Evolutionary conservation across 2,888 invertebrate genomes (phyloP), one percentile per base, ranked within the genome.

Genomic region (Allacma fusca): DNA sequence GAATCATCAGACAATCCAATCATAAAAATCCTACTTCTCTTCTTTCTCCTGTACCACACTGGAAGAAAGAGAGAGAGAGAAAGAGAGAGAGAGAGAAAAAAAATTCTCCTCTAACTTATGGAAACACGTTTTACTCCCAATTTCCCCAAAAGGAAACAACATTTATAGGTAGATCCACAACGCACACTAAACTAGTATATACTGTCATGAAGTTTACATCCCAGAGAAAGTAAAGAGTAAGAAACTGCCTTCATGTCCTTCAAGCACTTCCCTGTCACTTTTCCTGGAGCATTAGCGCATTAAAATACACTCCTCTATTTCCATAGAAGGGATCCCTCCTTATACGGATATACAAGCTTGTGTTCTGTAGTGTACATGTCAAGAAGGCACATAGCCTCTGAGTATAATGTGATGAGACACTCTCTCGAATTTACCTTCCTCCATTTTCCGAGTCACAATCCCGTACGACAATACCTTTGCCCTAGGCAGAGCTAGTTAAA

Each of bases 1-100:
- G 50, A 40, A 70, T 70, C 70, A 64, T 74, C 65, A 65, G 74
- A 74, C 74, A 74, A 67, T 67, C 74, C 74, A 74, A 74, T 74
- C 74, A 74, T 74, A 74, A 74, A 74, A 74, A 74, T 65, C 65
- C 65, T 19, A 23, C 62, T 62, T 62, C 26, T 9, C 62, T n/a
- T 19, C 19, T 50, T 12, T 50, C n/a, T 50, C n/a, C 40, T 9
- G 40, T 40, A 40, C 40, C 13, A 40, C n/a, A n/a, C n/a, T n/a
- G n/a, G n/a, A n/a, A n/a, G n/a, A n/a, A n/a, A n/a, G n/a, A n/a
- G n/a, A n/a, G n/a, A n/a, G n/a, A n/a, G n/a, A n/a, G n/a, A n/a
- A n/a, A n/a, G n/a, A n/a, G n/a, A n/a, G n/a, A n/a, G n/a, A n/a
- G n/a, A n/a, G n/a, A n/a, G 34, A 16, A 57, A 57, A 57, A 57